Percentiles rank a stretch among this genome's conserved stretches.
Evolutionary conservation across 1,140 invertebrate species (phyloP).

Genomic region (Drosophila kikkawai): DNA sequence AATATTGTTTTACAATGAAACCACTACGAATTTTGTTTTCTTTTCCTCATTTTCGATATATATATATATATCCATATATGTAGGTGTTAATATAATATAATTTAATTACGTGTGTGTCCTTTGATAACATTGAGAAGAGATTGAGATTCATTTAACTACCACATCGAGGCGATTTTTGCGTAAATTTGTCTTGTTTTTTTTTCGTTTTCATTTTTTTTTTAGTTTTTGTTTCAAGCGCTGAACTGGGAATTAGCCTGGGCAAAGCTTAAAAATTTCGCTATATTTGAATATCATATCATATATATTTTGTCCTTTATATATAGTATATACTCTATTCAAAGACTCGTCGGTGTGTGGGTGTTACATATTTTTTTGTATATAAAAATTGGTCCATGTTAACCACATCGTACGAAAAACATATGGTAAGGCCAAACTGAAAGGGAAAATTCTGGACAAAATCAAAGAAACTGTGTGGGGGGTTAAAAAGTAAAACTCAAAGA

Average conservation of each 20-base stretch:
- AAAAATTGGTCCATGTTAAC: conserved; percentile 83
- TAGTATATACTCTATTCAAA: conserved; percentile 48
- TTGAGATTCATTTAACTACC: conserved; percentile 84
- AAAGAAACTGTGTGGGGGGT: conserved; percentile 8
- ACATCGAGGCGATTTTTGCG: conserved; percentile 72
- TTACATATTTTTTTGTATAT: conserved; percentile 59
- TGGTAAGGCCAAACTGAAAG: neutral
- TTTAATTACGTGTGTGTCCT: conserved; percentile 59
- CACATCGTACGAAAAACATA: conserved; percentile 70
- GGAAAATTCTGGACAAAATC: conserved; percentile 17
- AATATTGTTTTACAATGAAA: conserved; percentile 84
- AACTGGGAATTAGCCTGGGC: conserved; percentile 49
- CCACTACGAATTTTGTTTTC: conserved; percentile 78
- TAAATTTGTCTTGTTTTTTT: conserved; percentile 40
- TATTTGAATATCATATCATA: conserved; percentile 63
- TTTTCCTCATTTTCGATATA: conserved; percentile 40
- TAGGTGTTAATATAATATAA: conserved; percentile 46
- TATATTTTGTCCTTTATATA: conserved; percentile 38
- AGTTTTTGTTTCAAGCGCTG: conserved; percentile 52
- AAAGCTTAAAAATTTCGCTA: conserved; percentile 81
- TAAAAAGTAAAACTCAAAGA: conserved; percentile 7
- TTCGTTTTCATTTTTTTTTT: conserved; percentile 1
- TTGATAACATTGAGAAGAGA: conserved; percentile 79
- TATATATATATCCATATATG: conserved; percentile 8
- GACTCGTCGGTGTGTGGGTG: conserved; percentile 55